Evolutionary conservation across 2,797 vertebrate genomes (phyloP).

Genomic region (Sebastes hubbsi): DNA sequence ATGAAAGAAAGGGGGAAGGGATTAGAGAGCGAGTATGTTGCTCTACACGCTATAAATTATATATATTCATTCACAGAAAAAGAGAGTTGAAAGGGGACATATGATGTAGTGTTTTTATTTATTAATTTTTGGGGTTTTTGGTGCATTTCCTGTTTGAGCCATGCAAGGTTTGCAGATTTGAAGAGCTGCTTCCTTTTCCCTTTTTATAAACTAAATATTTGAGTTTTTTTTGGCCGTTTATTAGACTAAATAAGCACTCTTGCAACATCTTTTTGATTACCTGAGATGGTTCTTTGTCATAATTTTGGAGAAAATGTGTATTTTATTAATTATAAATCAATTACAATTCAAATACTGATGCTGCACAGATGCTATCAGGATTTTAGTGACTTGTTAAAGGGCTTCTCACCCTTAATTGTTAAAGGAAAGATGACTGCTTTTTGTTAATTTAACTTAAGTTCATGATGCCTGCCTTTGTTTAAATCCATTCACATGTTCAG

Average conservation of each 20-base stretch:
- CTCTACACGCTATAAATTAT: slow-evolving; percentile 49
- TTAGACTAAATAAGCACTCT: background rate
- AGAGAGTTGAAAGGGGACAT: background rate
- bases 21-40: background rate
- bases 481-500: background rate
- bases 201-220: background rate
- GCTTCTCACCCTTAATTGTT: background rate
- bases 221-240: background rate
- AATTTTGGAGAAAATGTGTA: background rate
- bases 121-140: background rate
- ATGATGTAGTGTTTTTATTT: background rate
- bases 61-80: slow-evolving; percentile 63
- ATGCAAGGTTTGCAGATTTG: background rate
- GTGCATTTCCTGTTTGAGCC: background rate
- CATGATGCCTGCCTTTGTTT: background rate
- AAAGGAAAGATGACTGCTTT: background rate
- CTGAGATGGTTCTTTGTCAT: background rate
- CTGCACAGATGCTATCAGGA: background rate
- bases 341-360: background rate
- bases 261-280: background rate
- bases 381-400: background rate
- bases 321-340: background rate
- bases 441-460: background rate
- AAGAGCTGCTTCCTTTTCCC: background rate
- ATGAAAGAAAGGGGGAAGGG: slow-evolving; percentile 23